phyloP scores from a whole-genome alignment of 2,113 vertebrate species.

The Camelus dromedarius region DNA sequence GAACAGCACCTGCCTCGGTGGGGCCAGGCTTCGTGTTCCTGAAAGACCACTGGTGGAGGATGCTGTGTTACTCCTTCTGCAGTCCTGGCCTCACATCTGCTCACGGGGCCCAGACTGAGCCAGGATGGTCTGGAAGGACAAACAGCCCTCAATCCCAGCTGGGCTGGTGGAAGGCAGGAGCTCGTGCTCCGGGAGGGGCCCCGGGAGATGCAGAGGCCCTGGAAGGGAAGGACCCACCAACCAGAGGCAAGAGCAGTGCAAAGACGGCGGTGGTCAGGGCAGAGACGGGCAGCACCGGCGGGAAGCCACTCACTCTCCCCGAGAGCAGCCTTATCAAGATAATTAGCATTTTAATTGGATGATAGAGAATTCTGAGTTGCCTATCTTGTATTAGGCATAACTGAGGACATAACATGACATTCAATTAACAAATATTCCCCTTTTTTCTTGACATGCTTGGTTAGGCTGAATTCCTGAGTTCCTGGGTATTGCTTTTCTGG shows the following conservation, averaged over 20 bases:
- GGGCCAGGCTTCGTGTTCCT: neutral
- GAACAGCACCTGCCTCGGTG: rapidly evolving
- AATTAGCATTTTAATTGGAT: constrained; percentile 88
- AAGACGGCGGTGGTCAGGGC: neutral
- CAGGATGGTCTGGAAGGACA: neutral
- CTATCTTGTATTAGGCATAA: constrained; percentile 82
- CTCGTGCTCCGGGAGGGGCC: neutral
- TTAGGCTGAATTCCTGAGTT: constrained; percentile 42
- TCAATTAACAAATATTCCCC: constrained; percentile 78
- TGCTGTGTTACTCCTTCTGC: rapidly evolving
- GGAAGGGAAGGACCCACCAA: neutral
- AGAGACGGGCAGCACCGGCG: neutral
- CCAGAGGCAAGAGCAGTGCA: constrained; percentile 30
- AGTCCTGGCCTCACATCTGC: neutral
- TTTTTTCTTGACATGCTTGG: constrained; percentile 74
- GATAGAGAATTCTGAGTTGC: constrained; percentile 85
- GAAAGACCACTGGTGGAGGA: no score
- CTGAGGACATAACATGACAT: constrained; percentile 73
- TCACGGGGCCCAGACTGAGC: neutral
- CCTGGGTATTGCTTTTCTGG: neutral
- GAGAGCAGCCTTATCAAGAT: constrained; percentile 70
- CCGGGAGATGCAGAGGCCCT: neutral
- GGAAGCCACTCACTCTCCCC: constrained; percentile 52
- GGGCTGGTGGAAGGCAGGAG: neutral
- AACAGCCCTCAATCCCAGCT: rapidly evolving